A percentile compares a stretch with the other conserved stretches of the same genome.
These are phyloP conservation scores for Tinea pellionella DNA, from an alignment of 2,888 invertebrate genomes.

Conservation along the genomic window DNA sequence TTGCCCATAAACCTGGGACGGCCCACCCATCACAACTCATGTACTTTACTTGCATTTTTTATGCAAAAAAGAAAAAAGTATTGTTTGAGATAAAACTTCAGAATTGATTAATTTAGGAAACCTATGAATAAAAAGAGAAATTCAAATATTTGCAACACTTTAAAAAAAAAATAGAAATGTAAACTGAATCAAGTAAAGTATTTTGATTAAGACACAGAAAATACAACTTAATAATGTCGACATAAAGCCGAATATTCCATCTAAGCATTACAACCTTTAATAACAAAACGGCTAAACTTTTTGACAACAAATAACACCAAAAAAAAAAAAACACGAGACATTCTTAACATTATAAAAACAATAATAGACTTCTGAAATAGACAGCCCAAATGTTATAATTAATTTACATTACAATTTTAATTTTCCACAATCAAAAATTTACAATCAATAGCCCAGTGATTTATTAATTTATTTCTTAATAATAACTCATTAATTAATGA, in stretches of 20 bases:
- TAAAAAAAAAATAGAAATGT: not conserved
- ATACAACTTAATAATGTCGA: not conserved
- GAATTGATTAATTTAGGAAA: conserved; percentile 4
- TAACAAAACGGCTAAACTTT: conserved; percentile 17
- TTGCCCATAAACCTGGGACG: too few species aligned
- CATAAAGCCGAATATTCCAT: conserved; percentile 3
- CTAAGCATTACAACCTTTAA: conserved; percentile 19
- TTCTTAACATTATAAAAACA: conserved; percentile 35
- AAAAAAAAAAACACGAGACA: conserved; percentile 45
- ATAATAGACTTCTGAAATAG: conserved; percentile 32
- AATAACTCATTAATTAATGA: conserved; percentile 28
- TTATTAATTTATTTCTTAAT: conserved; percentile 34
- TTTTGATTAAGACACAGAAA: not conserved
- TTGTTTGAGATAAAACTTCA: not conserved
- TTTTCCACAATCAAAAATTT: conserved; percentile 12
- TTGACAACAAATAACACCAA: conserved; percentile 25
- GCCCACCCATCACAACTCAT: not conserved
- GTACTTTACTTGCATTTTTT: not conserved
- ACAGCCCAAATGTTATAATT: conserved; percentile 47
- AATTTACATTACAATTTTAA: conserved; percentile 29
- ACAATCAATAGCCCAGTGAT: conserved; percentile 62
- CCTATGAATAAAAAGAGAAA: not conserved
- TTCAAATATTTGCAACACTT: not conserved
- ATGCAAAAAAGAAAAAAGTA: not conserved
- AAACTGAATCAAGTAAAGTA: conserved; percentile 5